Evolutionary conservation across 1,140 invertebrate genomes (phyloP), one percentile per base, ranked within the genome.

Genomic region (Aporrectodea caliginosa): DNA sequence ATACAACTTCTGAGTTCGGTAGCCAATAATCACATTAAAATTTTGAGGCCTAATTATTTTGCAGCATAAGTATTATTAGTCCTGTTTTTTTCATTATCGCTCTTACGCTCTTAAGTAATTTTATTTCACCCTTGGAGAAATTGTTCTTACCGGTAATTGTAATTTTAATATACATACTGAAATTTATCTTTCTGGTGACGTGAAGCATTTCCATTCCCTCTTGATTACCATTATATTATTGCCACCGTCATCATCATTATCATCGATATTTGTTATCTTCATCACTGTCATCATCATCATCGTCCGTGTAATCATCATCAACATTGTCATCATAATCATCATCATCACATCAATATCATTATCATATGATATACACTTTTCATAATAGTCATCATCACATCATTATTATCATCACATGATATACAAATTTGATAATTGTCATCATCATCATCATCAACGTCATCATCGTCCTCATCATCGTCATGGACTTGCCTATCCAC

Each of bases 401-500:
- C 14, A 29, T 16, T 32, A 32, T 29, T 16, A 72, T 16, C 73
- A 32, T 72, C 43, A 31, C 16, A 1, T 27, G 0, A 71, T 29
- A 33, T 77, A 29, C 58, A 69, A 85, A 58, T 86, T 85, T 31
- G 73, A 58, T 35, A 74, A 69, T 68, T 78, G 58, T 31, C 70
- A 30, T 35, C 30, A 69, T 79, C 30, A 29, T 16, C 71, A 29
- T 69, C 35, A 69, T 69, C 83, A 79, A 35, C 74, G 27, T 27
- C 69, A 68, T 58, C 72, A 81, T 58, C 22, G 43, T 58, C 22
- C 6, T 58, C 6, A 58, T 22, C 43, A 58, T 58, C 43, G 6
- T 58, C 6, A 12, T 58, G 73, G 35, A 78, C 84, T 84, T 86
- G 92, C 93, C 93, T 83, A 94, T 92, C 92, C 93, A 94, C 76